Conservation (phyloP, 1,140 invertebrate species). For the Leucophenga varia region DNA sequence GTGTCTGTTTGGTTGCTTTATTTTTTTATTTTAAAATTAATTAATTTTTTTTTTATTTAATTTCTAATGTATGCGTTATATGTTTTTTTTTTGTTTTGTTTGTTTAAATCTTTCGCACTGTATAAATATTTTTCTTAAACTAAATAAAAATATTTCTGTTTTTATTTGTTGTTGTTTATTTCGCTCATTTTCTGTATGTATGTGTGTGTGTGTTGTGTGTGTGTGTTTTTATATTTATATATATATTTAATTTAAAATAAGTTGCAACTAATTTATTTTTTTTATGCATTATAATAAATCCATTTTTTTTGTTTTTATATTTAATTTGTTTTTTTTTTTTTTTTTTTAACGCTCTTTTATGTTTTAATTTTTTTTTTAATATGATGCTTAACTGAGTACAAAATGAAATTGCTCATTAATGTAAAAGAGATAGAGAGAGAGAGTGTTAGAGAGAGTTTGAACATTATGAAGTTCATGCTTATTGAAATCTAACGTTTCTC, state of each 20-base stretch:
- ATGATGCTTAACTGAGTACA: no score
- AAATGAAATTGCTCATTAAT: neutral
- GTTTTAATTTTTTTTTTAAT: no score
- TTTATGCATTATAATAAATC: no score
- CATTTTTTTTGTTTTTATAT: conserved; percentile 1
- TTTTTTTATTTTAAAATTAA: conserved; percentile 39
- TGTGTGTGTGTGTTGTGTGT: conserved; percentile 13
- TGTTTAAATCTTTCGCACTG: no score
- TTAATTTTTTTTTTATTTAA: conserved; percentile 20
- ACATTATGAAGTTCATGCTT: no score
- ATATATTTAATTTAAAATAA: conserved; percentile 20
- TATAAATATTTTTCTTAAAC: conserved; percentile 28
- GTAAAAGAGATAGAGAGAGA: conserved; percentile 39
- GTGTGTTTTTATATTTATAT: conserved; percentile 12
- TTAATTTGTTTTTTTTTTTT: no score
- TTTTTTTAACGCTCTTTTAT: no score
- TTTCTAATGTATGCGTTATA: conserved; percentile 23
- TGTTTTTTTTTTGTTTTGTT: conserved; percentile 28
- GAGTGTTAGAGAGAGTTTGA: no score
- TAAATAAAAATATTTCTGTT: conserved; percentile 21
- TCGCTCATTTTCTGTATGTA: no score
- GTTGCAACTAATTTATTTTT: conserved; percentile 12
- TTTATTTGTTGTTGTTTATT: no score
- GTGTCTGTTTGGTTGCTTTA: conserved; percentile 7
- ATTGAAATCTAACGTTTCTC: conserved; percentile 42